Base-by-base conservation (phyloP, 2,797 vertebrate species). In the Cryptoblepharus egeriae region DNA sequence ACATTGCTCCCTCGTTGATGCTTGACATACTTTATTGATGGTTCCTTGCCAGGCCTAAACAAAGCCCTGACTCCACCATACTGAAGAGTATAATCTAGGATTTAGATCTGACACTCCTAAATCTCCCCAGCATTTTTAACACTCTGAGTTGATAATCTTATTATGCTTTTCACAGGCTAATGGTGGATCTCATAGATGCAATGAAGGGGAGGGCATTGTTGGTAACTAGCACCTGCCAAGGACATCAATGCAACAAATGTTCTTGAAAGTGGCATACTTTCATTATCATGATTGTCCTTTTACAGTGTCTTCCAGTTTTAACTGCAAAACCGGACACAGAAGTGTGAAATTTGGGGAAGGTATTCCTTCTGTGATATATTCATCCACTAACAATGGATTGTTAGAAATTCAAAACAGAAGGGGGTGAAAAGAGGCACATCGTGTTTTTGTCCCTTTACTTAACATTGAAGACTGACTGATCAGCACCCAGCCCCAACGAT, bases 61-160 rank as follows among this genome's bases (percentile, higher is more conserved):
- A 69, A 69, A 68, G 52, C 26, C 26, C 65, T 58, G 63, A 42
- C 16, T 52, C 52, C 26, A 39, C 26, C 57, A 6, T 22, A 16
- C 35, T 79, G 39, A 69, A 68, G 32, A n/a, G 15, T 68, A 52
- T 71, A 73, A 74, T 65, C 58, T 13, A 55, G 45, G 71, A 55
- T 57, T 65, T 65, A 45, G 71, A n/a, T 81, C 37, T 68, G 64
- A 68, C 22, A 28, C 32, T 57, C 28, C 37, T 24, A 81, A 57
- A 39, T 74, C 45, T 81, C 70, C 60, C 70, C 42, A 65, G 60
- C 57, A 61, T 65, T 74, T 32, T 65, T 39, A 74, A 81, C 79
- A 74, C 42, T 24, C 60, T 24, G 32, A 78, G 45, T 79, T 57
- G 65, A 58, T 79, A 79, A 79, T 79, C 79, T 55, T 57, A 74